Evolutionary conservation across 2,888 invertebrate genomes (phyloP).

Genomic region (Imbricaverruca yamaguchii): DNA sequence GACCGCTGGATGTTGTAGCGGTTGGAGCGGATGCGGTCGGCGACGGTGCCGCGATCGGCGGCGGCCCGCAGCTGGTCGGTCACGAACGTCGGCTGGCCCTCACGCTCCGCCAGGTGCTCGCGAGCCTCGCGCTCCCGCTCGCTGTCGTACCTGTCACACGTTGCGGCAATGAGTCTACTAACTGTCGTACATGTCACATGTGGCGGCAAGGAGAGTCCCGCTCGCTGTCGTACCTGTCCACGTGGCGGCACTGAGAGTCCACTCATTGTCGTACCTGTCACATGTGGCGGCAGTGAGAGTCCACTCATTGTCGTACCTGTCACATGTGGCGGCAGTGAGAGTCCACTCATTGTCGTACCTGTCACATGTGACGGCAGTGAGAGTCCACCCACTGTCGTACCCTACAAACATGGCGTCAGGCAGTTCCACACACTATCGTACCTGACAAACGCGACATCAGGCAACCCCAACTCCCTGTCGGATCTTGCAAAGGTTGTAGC

Average conservation of each 20-base stretch:
- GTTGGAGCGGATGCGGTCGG: constrained; percentile 76
- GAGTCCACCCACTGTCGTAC: neutral
- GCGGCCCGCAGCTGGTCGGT: constrained; percentile 58
- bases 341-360: no score
- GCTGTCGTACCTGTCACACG: neutral
- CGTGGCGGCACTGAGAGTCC: no score
- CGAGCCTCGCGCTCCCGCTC: neutral
- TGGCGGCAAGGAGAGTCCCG: neutral
- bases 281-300: no score
- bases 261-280: neutral
- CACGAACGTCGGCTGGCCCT: constrained; percentile 35
- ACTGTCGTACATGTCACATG: neutral
- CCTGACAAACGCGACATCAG: no score
- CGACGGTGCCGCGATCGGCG: constrained; percentile 62
- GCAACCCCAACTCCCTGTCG: neutral
- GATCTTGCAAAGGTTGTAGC: neutral
- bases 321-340: no score
- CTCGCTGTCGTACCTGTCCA: no score
- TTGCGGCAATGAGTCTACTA: neutral
- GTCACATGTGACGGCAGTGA: no score
- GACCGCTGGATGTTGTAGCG: constrained; percentile 82
- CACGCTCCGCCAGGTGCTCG: neutral
- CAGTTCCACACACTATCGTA: no score
- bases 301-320: constrained; percentile 7
- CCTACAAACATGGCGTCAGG: no score